Evolutionary conservation across 2,113 vertebrate genomes (phyloP).

Genomic region (Prochilodus magdalenae): DNA sequence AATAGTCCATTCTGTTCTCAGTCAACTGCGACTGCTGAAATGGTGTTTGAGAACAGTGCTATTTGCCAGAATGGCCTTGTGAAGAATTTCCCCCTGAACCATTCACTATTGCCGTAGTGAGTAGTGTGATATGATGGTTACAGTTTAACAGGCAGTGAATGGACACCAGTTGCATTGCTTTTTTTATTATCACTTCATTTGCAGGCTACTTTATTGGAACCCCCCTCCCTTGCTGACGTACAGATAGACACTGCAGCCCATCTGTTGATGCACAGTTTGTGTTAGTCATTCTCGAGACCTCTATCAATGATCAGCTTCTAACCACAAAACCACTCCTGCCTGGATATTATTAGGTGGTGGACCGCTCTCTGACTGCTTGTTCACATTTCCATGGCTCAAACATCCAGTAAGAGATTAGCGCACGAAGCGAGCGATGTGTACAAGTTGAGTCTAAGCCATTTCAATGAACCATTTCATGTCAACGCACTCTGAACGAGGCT

Average conservation of each 20-base stretch:
- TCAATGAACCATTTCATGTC: too few relatives aligned
- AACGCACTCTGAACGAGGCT: too few relatives aligned
- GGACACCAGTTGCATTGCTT: background rate
- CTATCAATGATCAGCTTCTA: too few relatives aligned
- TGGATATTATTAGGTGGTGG: background rate
- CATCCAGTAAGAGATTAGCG: too few relatives aligned
- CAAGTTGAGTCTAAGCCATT: too few relatives aligned
- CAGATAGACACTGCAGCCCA: background rate
- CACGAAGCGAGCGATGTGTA: too few relatives aligned
- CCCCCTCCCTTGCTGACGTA: background rate
- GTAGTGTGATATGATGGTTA: background rate
- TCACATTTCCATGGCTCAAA: too few relatives aligned
- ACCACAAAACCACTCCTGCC: too few relatives aligned
- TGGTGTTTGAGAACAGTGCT: background rate
- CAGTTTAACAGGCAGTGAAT: background rate
- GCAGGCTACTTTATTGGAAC: background rate
- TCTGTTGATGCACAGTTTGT: background rate
- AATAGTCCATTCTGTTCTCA: conserved; percentile 19
- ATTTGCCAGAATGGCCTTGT: conserved; percentile 22
- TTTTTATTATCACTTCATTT: background rate
- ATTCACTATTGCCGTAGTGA: background rate
- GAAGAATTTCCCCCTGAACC: background rate
- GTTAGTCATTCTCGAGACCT: background rate
- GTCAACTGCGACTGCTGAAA: conserved; percentile 26
- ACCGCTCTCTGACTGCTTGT: background rate